A percentile compares a stretch with the other conserved stretches of the same genome.
These are phyloP conservation scores for Acanthis flammea DNA, from an alignment of 2,797 vertebrate species.

Conservation along the genomic window DNA sequence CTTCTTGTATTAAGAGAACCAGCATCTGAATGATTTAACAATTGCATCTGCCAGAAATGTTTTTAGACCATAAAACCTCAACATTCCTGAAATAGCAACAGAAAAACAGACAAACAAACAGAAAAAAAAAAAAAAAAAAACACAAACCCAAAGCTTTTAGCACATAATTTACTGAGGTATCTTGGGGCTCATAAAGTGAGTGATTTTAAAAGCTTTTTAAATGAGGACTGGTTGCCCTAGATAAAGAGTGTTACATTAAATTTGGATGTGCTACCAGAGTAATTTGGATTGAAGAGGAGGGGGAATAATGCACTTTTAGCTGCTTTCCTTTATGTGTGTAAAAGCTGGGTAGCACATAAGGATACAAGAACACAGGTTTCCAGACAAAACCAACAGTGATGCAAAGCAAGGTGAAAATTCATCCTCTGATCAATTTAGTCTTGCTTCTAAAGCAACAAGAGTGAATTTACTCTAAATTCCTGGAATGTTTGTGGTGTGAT, in stretches of 20 bases:
- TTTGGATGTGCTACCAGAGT: not conserved
- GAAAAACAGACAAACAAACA: not conserved
- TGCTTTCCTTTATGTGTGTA: not conserved
- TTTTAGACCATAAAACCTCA: not conserved
- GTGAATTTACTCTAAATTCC: not conserved
- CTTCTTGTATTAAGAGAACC: not conserved
- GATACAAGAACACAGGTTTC: not conserved
- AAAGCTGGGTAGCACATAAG: not conserved
- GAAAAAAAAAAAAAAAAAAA: not conserved
- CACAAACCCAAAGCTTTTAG: not conserved
- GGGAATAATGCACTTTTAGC: not conserved
- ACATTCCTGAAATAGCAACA: not conserved
- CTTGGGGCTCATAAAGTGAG: not conserved
- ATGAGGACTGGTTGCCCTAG: not conserved
- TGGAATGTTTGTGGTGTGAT: not conserved
- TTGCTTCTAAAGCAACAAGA: not conserved
- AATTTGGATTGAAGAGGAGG: not conserved
- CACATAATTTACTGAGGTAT: not conserved
- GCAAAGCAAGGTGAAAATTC: not conserved
- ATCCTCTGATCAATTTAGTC: not conserved
- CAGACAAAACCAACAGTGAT: not conserved
- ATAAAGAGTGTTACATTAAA: not conserved
- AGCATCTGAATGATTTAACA: not conserved
- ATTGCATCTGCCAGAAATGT: not conserved
- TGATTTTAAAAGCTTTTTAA: not conserved